Conservation (phyloP, 2,797 vertebrate genomes). For the Poeciliopsis turneri region DNA sequence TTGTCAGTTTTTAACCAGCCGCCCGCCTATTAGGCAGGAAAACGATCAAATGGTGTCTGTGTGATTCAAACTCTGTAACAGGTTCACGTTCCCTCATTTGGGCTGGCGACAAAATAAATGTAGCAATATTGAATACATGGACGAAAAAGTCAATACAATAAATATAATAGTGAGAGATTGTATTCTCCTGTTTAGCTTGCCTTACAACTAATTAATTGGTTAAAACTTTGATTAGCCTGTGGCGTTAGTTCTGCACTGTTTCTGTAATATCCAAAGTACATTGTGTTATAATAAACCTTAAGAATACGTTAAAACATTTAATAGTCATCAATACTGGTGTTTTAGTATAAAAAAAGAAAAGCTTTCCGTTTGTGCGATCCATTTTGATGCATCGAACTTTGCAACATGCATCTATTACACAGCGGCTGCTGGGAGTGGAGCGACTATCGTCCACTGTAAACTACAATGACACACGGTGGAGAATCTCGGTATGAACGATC, state of each 20-base stretch:
- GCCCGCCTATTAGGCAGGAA: conserved; percentile 18
- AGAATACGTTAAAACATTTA: conserved; percentile 50
- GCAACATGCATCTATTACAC: conserved; percentile 50
- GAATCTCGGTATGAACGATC: conserved; percentile 56
- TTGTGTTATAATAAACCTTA: conserved; percentile 30
- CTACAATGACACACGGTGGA: conserved; percentile 57
- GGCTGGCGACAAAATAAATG: conserved; percentile 32
- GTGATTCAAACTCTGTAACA: conserved; percentile 47
- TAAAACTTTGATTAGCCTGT: conserved; percentile 26
- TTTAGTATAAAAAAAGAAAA: conserved; percentile 17
- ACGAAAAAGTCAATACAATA: conserved; percentile 28
- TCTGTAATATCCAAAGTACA: conserved; percentile 29
- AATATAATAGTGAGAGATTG: conserved; percentile 50
- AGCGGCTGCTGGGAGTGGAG: conserved; percentile 57
- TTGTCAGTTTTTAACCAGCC: conserved; percentile 37
- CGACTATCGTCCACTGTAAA: conserved; percentile 60
- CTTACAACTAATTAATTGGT: conserved; percentile 17
- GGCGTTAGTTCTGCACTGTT: conserved; percentile 21
- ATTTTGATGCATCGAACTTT: conserved; percentile 65
- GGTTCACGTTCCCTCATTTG: conserved; percentile 27
- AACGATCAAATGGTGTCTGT: conserved; percentile 28
- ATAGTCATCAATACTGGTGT: conserved; percentile 49
- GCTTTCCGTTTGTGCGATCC: conserved; percentile 50
- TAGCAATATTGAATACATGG: conserved; percentile 20
- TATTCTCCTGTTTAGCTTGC: conserved; percentile 36